Evolutionary conservation across 1,140 invertebrate species (phyloP), one percentile per base, ranked within the genome.

Genomic region (Macrotrachela quadricornifera): DNA sequence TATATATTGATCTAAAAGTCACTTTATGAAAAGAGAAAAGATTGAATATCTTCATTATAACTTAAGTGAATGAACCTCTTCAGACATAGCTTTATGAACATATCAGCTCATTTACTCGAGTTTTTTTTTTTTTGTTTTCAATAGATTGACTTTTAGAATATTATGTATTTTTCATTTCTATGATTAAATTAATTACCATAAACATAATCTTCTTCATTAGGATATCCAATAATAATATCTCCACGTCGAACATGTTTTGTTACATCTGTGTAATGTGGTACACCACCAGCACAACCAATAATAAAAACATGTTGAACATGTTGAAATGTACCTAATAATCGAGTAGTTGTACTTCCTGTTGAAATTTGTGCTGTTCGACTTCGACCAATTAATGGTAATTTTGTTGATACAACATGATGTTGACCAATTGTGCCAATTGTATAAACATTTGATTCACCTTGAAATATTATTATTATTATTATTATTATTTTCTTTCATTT

Each of bases 391-490:
- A 82, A 82, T 10, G 91, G 88, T 40, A 97, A 71, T 73, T 97
- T 97, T 1, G 91, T 96, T 60, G 84, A 86, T 3, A 96, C 90
- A 51, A 95, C 85, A 58, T 86, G 77, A 70, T 95, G 90, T 18
- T 80, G 75, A 30, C 90, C 91, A 65, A 96, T 92, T 58, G 83
- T 90, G n/a, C 91, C 91, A 63, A 95, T 72, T 14, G 92, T 97
- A 67, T 96, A 97, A 1, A 96, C 86, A 68, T 96, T 95, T 14
- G 90, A 94, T 74, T 97, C 92, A 44, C 90, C 88, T 92, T 60
- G 49, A 71, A 64, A 60, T 59, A 57, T 44, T 57, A 48, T 11
- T 13, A 65, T 17, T 16, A 21, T 13, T 49, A 37, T 40, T 21
- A 53, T 50, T 36, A 2, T 38, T 18, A 40, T 36, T 36, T 39